Evolutionary conservation across 2,113 vertebrate genomes (phyloP).

Genomic region (Agapornis roseicollis): DNA sequence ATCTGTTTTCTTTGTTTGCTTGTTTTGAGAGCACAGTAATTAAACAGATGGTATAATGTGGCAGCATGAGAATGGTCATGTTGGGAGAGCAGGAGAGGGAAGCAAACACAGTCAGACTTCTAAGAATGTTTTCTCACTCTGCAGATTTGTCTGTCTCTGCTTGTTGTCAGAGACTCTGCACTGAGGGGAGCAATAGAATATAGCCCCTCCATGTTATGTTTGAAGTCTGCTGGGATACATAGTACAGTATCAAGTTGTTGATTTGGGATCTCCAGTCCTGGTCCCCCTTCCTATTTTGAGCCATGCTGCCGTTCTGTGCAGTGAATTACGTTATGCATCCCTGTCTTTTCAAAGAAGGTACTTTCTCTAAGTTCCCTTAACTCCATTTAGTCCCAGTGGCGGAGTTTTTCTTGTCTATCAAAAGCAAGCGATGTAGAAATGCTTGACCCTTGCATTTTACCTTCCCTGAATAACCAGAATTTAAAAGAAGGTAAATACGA

Average conservation of each 20-base stretch:
- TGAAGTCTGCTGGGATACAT: not conserved
- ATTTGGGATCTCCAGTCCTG: not conserved
- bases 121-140: not conserved
- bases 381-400: not conserved
- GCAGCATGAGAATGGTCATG: not conserved
- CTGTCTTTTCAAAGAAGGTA: rapidly evolving
- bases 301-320: not conserved
- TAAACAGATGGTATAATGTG: not conserved
- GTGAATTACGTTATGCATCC: not conserved
- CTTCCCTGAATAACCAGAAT: not conserved
- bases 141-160: not conserved
- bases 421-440: not conserved
- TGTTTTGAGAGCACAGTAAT: conserved; percentile 8
- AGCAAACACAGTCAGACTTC: not conserved
- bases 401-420: not conserved
- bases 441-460: not conserved
- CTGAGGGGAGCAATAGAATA: not conserved
- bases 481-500: not conserved
- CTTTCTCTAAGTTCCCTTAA: not conserved
- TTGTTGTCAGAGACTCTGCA: not conserved
- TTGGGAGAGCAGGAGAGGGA: not conserved
- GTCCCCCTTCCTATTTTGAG: not conserved
- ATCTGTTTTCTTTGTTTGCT: conserved; percentile 48
- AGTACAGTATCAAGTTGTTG: not conserved
- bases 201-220: rapidly evolving